phyloP scores from a whole-genome alignment of 1,140 invertebrate genomes.

The Zophobas morio region DNA sequence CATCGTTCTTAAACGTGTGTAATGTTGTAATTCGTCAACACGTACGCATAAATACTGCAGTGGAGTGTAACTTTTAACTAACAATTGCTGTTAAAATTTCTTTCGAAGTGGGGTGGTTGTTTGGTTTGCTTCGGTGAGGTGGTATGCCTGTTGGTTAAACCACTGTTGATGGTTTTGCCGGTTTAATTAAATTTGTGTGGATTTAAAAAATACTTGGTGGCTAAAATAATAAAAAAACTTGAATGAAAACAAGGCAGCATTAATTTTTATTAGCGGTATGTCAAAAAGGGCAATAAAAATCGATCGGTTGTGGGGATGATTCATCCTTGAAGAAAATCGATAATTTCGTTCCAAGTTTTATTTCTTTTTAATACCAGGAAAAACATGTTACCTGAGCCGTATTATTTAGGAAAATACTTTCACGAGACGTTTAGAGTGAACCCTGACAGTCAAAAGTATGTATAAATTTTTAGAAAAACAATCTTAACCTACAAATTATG shows the following conservation, averaged over 20 bases:
- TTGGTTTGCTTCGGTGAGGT: slow-evolving; percentile 3
- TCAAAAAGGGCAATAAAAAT: slow-evolving; percentile 34
- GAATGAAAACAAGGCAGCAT: too few relatives aligned
- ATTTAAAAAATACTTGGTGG: slow-evolving; percentile 3
- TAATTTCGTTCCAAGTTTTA: slow-evolving; percentile 42
- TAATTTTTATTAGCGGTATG: not conserved
- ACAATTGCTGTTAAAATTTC: too few relatives aligned
- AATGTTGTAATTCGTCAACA: too few relatives aligned
- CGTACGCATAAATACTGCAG: not conserved
- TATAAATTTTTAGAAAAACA: not conserved
- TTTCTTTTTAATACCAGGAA: slow-evolving; percentile 22
- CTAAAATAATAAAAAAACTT: not conserved
- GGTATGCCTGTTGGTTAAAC: not conserved
- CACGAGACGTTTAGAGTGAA: slow-evolving; percentile 73
- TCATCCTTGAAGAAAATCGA: slow-evolving; percentile 55
- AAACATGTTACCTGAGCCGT: slow-evolving; percentile 73
- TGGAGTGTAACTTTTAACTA: not conserved
- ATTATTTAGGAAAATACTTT: slow-evolving; percentile 72
- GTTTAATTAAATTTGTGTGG: slow-evolving; percentile 36
- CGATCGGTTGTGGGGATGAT: slow-evolving; percentile 46
- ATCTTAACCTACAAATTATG: slow-evolving; percentile 35
- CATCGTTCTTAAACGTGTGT: too few relatives aligned
- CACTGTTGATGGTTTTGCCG: slow-evolving; percentile 31
- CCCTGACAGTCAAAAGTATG: slow-evolving; percentile 73
- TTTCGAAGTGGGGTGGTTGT: not conserved